Percentiles rank a stretch among this genome's conserved stretches.
These are phyloP conservation scores for Pelodiscus sinensis DNA, from an alignment of 2,113 vertebrate species.

Conservation along the genomic window DNA sequence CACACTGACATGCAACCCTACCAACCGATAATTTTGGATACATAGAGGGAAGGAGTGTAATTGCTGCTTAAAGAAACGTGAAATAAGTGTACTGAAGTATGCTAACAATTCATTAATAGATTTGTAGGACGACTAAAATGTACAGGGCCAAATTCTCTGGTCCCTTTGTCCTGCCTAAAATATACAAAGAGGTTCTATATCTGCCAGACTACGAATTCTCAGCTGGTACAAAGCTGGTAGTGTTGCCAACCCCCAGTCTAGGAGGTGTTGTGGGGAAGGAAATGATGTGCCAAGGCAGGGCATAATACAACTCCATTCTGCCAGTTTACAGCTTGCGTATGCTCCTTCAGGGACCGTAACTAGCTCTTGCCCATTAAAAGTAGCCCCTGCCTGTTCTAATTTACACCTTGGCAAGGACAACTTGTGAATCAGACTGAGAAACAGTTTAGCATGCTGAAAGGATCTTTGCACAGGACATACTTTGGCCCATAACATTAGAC, in stretches of 20 bases:
- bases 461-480: not conserved
- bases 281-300: not conserved
- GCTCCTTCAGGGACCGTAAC: not conserved
- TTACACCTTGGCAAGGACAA: not conserved
- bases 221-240: not conserved
- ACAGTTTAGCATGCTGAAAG: not conserved
- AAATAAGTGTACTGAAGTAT: not conserved
- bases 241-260: not conserved
- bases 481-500: not conserved
- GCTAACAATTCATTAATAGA: not conserved
- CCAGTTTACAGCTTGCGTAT: not conserved
- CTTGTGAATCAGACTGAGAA: not conserved
- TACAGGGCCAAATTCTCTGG: not conserved
- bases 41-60: not conserved
- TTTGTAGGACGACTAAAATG: not conserved
- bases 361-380: not conserved
- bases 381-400: not conserved
- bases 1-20: not conserved
- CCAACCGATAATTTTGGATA: not conserved
- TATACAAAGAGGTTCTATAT: not conserved
- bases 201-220: not conserved
- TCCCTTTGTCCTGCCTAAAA: not conserved
- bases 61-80: not conserved
- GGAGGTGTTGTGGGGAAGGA: not conserved
- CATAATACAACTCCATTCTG: not conserved